phyloP scores from a whole-genome alignment of 2,797 vertebrate genomes.

The Cephalopachus bancanus region DNA sequence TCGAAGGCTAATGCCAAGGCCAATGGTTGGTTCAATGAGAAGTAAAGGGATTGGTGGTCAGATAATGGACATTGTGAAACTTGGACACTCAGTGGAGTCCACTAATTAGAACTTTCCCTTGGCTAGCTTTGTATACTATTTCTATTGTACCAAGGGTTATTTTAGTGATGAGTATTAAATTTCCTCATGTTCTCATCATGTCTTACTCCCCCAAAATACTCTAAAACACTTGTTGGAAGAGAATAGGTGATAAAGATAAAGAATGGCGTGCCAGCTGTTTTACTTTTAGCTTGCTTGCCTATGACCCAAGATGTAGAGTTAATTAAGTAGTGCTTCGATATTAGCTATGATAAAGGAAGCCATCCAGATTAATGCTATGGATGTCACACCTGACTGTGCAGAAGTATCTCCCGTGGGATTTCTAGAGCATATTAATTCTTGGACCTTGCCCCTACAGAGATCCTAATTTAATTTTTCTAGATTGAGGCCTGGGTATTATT shows the following conservation, averaged over 20 bases:
- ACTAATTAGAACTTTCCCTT: neutral
- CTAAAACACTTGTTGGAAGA: neutral
- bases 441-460: neutral
- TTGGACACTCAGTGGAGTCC: neutral
- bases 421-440: conserved; percentile 20
- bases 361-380: neutral
- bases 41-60: neutral
- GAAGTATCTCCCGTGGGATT: neutral
- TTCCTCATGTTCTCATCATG: neutral
- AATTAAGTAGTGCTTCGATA: neutral
- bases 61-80: neutral
- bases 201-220: neutral
- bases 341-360: neutral
- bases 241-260: neutral
- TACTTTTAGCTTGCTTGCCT: neutral
- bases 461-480: neutral
- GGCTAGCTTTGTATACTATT: neutral
- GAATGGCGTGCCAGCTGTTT: neutral
- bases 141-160: neutral
- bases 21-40: neutral
- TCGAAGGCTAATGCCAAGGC: neutral
- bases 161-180: neutral
- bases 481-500: neutral
- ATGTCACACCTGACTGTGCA: neutral
- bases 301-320: neutral